phyloP scores from a whole-genome alignment of 2,797 vertebrate species.

The Threskiornis aethiopicus region DNA sequence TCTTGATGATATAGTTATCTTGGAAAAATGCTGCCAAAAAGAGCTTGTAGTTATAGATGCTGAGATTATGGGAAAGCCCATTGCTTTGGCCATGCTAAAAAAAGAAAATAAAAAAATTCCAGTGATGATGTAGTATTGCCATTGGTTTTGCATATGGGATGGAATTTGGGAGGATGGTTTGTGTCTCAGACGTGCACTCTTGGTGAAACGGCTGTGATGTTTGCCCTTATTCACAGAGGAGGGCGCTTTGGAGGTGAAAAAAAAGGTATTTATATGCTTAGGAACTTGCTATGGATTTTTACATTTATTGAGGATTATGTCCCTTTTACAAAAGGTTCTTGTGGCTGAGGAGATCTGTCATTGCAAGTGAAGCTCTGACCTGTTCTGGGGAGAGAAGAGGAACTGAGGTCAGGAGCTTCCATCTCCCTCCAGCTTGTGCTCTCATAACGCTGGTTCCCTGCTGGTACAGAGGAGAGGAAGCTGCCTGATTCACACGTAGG shows the following conservation, averaged over 20 bases:
- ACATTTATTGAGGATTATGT: background rate
- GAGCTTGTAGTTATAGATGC: background rate
- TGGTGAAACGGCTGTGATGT: background rate
- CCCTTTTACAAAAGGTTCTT: background rate
- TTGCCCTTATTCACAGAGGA: background rate
- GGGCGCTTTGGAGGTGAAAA: too few relatives aligned
- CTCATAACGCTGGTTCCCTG: background rate
- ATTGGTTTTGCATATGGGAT: background rate
- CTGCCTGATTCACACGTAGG: fast-evolving
- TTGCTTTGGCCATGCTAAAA: background rate
- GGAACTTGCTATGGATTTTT: background rate
- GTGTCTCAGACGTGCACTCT: background rate
- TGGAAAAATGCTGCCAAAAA: background rate
- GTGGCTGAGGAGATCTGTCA: background rate
- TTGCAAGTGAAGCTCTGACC: background rate
- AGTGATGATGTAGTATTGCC: background rate
- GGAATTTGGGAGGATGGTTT: background rate
- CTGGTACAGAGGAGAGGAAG: background rate
- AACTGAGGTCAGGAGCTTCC: background rate
- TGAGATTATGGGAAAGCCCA: background rate
- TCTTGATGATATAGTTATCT: background rate
- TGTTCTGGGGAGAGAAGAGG: background rate
- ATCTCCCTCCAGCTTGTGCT: background rate
- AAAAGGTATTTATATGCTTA: fast-evolving
- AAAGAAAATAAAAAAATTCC: background rate